Evolutionary conservation across 2,888 invertebrate species (phyloP).

Genomic region (Synanthedon andrenaeformis): DNA sequence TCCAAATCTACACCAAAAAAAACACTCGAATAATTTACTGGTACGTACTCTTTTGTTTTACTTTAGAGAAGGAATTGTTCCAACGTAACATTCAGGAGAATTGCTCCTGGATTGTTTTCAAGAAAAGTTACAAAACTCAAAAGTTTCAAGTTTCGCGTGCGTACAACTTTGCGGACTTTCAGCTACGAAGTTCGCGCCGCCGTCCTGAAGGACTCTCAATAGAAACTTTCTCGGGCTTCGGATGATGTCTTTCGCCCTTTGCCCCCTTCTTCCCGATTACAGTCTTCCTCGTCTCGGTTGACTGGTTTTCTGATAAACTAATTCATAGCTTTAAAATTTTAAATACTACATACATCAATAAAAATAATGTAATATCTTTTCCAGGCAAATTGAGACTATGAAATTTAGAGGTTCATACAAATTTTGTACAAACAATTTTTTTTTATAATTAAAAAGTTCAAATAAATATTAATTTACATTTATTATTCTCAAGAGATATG

Average conservation of each 20-base stretch:
- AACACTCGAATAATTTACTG: conserved; percentile 7
- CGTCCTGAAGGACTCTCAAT: conserved; percentile 41
- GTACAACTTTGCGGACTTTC: conserved; percentile 52
- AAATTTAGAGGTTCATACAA: too few species aligned
- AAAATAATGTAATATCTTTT: too few species aligned
- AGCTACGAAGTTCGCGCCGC: conserved; percentile 48
- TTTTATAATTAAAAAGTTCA: too few species aligned
- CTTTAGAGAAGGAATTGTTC: conserved; percentile 7
- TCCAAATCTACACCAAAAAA: not conserved
- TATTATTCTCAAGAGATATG: not conserved
- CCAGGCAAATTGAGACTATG: too few species aligned
- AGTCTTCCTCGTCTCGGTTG: not conserved
- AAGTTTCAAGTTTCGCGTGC: conserved; percentile 44
- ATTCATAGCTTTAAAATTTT: too few species aligned
- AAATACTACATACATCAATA: not conserved
- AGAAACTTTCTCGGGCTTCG: conserved; percentile 29
- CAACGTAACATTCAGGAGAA: conserved; percentile 14
- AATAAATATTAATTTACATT: not conserved
- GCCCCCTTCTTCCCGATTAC: conserved; percentile 3
- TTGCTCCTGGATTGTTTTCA: conserved; percentile 36
- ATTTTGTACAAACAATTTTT: too few species aligned
- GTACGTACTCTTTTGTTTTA: conserved; percentile 28
- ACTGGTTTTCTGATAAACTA: not conserved
- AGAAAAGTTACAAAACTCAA: conserved; percentile 40
- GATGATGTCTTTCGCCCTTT: conserved; percentile 2